Evolutionary conservation across 2,888 invertebrate genomes (phyloP), one percentile per base, ranked within the genome.

Genomic region (Heteropelma amictum): DNA sequence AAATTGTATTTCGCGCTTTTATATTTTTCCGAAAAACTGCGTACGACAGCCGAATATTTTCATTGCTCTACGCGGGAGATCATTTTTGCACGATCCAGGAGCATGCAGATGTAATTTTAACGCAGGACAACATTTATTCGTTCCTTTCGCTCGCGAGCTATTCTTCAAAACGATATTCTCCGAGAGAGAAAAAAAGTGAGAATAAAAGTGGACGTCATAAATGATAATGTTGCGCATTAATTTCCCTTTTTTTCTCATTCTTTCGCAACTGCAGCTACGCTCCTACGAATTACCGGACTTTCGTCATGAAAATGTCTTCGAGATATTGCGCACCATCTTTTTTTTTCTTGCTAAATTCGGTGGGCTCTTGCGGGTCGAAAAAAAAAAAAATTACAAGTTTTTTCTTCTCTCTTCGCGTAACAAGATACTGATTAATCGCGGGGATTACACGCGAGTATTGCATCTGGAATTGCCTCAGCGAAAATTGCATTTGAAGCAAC

Each of bases 391-490:
- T 68, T 38, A 33, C 35, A 38, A 10, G 17, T 6, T 56, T 51
- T 35, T 26, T 33, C 17, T 12, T 30, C 26, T 35, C 23, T 33
- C 17, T 12, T 30, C 26, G 8, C 51, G 30, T 51, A 45, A 69
- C 64, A 10, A 28, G 35, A 45, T 21, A 42, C 17, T 17, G 49
- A 67, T 42, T 19, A 58, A 65, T 67, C 54, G 40, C 26, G 14
- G 14, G 30, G 14, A 30, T 51, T 45, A 45, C n/a, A 12, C 19
- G 8, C 26, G 17, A 28, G 6, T 28, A 42, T 33, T 45, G 2
- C 47, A 38, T 19, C 19, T 35, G 10, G 53, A 69, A 64, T 58
- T 23, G 51, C 54, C 38, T 5, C 33, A 8, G 5, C 12, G 12
- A 19, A 47, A 56, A 49, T 45, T 73, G 49, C 28, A 3, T 28